phyloP scores from a whole-genome alignment of 2,888 invertebrate genomes.

The Isoperla grammatica region DNA sequence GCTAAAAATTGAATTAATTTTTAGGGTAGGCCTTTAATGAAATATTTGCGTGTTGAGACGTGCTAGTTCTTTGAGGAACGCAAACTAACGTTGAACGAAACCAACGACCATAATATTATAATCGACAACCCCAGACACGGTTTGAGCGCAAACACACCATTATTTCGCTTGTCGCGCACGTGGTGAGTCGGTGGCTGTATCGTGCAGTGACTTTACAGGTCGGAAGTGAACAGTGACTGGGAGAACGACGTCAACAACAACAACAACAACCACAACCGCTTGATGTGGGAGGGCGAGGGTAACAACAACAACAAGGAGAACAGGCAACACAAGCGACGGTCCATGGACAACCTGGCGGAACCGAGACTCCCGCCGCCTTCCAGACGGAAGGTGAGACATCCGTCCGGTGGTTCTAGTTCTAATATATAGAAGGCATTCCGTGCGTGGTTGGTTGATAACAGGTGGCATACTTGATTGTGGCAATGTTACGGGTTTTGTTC shows the following conservation, averaged over 20 bases:
- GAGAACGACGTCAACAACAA: conserved; percentile 51
- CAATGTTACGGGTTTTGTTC: neutral
- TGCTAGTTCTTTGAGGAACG: no score
- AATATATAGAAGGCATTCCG: no score
- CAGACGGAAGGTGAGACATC: conserved; percentile 34
- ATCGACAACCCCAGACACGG: no score
- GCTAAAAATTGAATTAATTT: no score
- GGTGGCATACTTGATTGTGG: neutral
- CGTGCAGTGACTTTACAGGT: conserved; percentile 31
- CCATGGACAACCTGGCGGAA: conserved; percentile 63
- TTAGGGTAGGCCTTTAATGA: no score
- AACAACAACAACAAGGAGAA: conserved; percentile 43
- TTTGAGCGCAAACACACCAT: no score
- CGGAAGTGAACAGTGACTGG: conserved; percentile 56
- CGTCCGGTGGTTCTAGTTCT: no score
- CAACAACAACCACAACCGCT: neutral
- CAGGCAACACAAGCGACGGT: conserved; percentile 51
- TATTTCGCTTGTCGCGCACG: no score
- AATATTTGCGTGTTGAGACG: no score
- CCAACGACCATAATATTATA: no score
- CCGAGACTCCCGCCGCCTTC: conserved; percentile 49
- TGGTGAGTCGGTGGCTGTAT: no score
- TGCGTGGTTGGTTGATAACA: conserved; percentile 45
- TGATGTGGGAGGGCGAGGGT: conserved; percentile 4
- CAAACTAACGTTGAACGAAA: no score